A percentile compares a stretch with the other conserved stretches of the same genome.
Evolutionary conservation across 2,888 invertebrate genomes (phyloP).

Genomic region (Eupithecia centaureata): DNA sequence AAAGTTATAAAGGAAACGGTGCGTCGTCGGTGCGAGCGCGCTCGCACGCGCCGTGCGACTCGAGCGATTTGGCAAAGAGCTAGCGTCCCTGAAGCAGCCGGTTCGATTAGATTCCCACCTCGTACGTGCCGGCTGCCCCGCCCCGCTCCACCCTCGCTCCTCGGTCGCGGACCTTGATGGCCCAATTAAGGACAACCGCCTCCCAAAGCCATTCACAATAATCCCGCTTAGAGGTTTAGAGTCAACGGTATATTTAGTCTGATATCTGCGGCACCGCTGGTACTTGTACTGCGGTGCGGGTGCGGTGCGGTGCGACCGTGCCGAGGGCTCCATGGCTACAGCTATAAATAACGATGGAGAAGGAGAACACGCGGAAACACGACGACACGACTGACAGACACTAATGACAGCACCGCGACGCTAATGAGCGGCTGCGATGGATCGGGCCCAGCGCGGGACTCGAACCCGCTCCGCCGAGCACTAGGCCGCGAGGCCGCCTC

Average conservation of each 20-base stretch:
- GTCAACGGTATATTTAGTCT: no score
- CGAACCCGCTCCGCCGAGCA: not conserved
- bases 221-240: not conserved
- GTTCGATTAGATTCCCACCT: conserved; percentile 2
- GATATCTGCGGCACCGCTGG: not conserved
- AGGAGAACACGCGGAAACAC: conserved; percentile 36
- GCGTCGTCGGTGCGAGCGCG: no score
- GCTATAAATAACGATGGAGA: conserved; percentile 38
- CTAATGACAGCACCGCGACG: conserved; percentile 34
- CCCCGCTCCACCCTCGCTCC: not conserved
- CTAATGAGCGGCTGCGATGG: conserved; percentile 31
- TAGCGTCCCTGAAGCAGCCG: not conserved
- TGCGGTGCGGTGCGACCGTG: not conserved
- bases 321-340: not conserved
- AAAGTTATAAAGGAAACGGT: no score
- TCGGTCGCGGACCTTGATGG: not conserved
- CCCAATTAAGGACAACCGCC: not conserved
- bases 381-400: conserved; percentile 37
- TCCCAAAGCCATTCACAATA: not conserved
- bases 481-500: not conserved
- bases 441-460: not conserved
- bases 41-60: no score
- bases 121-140: not conserved
- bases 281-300: no score
- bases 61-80: not conserved